phyloP scores from a whole-genome alignment of 2,888 invertebrate species.

The Julus scanicus region DNA sequence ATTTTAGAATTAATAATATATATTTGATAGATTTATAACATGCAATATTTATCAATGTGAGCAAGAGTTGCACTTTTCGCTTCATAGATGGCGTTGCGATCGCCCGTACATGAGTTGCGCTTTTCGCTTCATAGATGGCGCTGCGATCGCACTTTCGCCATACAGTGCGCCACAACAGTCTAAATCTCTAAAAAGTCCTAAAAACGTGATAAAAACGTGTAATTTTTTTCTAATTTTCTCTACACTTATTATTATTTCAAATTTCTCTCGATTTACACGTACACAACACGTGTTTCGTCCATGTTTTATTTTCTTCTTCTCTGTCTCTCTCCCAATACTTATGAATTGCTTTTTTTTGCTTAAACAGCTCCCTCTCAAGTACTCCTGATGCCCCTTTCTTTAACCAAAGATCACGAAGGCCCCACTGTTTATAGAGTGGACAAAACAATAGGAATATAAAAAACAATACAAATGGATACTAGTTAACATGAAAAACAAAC shows the following conservation, averaged over 20 bases:
- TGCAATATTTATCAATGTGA: too few species aligned
- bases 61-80: too few species aligned
- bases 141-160: too few species aligned
- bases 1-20: too few species aligned
- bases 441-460: slow-evolving; percentile 53
- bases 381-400: slow-evolving; percentile 53
- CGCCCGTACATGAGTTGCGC: too few species aligned
- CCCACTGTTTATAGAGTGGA: slow-evolving; percentile 52
- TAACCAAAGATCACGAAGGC: slow-evolving; percentile 53
- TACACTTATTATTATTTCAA: neutral
- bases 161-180: too few species aligned
- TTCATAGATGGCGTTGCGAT: too few species aligned
- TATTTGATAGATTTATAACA: too few species aligned
- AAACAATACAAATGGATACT: neutral
- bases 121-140: too few species aligned
- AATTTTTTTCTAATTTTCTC: too few species aligned
- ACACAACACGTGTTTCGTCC: too few species aligned
- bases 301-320: neutral
- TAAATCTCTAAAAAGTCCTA: neutral
- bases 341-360: neutral
- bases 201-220: too few species aligned
- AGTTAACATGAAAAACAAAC: slow-evolving; percentile 30
- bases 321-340: neutral
- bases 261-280: neutral
- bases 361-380: slow-evolving; percentile 51